Evolutionary conservation across 1,140 invertebrate species (phyloP), one percentile per base, ranked within the genome.

Genomic region (Pararge aegeria): DNA sequence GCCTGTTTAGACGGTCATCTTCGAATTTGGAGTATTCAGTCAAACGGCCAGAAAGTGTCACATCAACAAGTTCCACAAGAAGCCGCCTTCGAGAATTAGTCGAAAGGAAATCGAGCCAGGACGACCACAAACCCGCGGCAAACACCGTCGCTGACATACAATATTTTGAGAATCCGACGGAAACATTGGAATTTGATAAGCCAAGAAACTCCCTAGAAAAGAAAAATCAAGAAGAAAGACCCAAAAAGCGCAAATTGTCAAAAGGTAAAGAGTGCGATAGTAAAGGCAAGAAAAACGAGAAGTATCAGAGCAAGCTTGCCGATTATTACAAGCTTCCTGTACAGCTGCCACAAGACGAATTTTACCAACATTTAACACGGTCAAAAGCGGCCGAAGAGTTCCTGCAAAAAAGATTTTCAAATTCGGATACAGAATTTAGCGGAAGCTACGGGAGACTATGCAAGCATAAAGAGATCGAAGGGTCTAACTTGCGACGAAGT

Each of bases 401-500:
- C 16, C 56, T 87, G 48, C 81, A 88, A 61, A 87, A 85, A 65
- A 71, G 83, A 50, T 86, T 90, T 63, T 67, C 85, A 4, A 88
- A 88, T 56, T 87, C 83, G 12, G 87, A 90, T 50, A 82, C 85
- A 19, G 87, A 90, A 62, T 85, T 88, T 56, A 87, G 75, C 57
- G 82, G 80, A 9, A 90, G 84, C 60, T 89, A 90, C 79, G 85
- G 87, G 46, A 81, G 80, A 73, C 61, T 88, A 54, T 90, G 87
- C 63, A 90, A 88, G 50, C 87, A 90, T 61, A 90, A 87, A 72
- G 87, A 90, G 55, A 69, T 79, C 42, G 92, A 92, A 63, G 91
- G 92, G 60, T 94, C 93, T 61, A 93, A 93, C 64, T 85, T 95
- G 71, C 91, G 94, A 27, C 91, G 94, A 38, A 94, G 94, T 63